Conservation (phyloP, 2,113 vertebrate species). For the Parus major region DNA sequence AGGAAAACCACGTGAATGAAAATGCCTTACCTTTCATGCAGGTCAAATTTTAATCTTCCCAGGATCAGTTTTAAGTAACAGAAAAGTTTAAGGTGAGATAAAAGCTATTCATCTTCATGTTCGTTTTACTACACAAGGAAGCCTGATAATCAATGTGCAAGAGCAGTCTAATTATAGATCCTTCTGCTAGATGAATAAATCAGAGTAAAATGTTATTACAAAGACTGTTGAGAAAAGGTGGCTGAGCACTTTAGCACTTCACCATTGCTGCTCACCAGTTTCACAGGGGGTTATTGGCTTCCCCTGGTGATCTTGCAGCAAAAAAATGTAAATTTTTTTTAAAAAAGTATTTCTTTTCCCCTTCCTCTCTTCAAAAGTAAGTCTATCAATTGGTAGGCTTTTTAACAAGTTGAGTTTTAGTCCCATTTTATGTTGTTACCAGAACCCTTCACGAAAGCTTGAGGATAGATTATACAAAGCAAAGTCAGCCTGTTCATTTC, state of each 20-base stretch:
- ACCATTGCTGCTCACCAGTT: background rate
- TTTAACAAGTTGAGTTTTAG: background rate
- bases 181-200: conserved; percentile 30
- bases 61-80: conserved; percentile 9
- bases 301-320: background rate
- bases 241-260: background rate
- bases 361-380: background rate
- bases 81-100: conserved; percentile 9
- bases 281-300: background rate
- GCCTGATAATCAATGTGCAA: background rate
- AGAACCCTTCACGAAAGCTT: background rate
- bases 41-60: conserved; percentile 29
- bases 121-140: conserved; percentile 4
- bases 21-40: background rate
- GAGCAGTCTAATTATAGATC: conserved; percentile 19
- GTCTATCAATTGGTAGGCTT: background rate
- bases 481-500: background rate
- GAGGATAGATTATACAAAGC: background rate
- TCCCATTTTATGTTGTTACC: background rate
- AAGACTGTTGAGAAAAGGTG: background rate
- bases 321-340: background rate
- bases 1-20: background rate
- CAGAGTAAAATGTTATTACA: conserved; percentile 1
- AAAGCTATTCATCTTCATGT: conserved; percentile 39
- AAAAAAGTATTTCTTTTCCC: background rate